Conservation (phyloP, 37 sponge, comb jelly and placozoan species). For the Hexactinellida sp. region DNA sequence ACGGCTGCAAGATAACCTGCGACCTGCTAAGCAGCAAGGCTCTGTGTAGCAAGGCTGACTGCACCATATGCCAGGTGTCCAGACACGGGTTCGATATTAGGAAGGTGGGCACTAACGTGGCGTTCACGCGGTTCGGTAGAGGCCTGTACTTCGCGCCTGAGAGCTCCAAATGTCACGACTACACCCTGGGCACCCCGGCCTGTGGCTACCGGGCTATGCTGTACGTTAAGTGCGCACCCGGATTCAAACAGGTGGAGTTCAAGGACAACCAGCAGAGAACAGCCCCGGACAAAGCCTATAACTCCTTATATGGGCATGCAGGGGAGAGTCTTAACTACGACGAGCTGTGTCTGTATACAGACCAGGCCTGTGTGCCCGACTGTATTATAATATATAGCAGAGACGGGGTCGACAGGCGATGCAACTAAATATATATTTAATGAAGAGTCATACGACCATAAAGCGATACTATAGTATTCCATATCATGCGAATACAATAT, state of each 20-base stretch:
- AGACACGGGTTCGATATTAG: neutral
- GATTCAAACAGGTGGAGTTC: conserved; percentile 29
- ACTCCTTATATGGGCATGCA: conserved; percentile 41
- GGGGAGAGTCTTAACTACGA: conserved; percentile 42
- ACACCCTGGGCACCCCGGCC: conserved; percentile 37
- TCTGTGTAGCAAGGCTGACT: neutral
- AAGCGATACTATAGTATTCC: neutral
- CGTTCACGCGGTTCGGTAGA: conserved; percentile 47
- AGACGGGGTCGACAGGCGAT: conserved; percentile 35
- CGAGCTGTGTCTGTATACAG: conserved; percentile 42
- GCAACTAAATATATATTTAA: neutral
- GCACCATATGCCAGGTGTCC: neutral
- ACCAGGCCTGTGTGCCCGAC: conserved; percentile 36
- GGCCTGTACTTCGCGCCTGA: conserved; percentile 69
- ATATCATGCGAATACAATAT: neutral
- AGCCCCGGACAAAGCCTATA: conserved; percentile 37
- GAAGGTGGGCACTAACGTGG: conserved; percentile 24
- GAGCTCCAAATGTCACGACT: conserved; percentile 63
- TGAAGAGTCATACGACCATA: neutral
- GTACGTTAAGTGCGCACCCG: conserved; percentile 42
- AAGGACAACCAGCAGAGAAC: conserved; percentile 22
- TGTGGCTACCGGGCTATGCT: conserved; percentile 44
- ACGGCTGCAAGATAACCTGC: neutral
- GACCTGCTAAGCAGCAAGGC: neutral
- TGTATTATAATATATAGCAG: conserved; percentile 45